Conservation (phyloP, 2,888 invertebrate genomes). For the Anarsia innoxiella region DNA sequence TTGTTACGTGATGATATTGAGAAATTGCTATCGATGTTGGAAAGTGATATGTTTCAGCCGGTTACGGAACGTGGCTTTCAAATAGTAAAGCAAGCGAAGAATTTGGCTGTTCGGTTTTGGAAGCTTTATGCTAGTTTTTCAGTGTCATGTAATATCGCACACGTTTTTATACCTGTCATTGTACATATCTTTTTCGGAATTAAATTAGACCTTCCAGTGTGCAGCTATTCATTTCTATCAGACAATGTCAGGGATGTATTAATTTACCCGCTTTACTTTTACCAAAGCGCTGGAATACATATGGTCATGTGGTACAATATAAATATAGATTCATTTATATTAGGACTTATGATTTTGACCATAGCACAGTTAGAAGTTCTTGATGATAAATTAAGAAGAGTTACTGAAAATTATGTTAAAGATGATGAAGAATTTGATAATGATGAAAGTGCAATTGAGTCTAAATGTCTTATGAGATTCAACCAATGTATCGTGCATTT, state of each 20-base stretch:
- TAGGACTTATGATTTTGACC: slow-evolving; percentile 39
- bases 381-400: slow-evolving; percentile 32
- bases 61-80: slow-evolving; percentile 23
- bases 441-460: neutral
- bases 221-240: slow-evolving; percentile 40
- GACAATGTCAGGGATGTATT: slow-evolving; percentile 27
- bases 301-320: slow-evolving; percentile 38
- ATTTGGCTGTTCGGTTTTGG: slow-evolving; percentile 34
- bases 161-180: slow-evolving; percentile 31
- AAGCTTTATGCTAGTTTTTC: slow-evolving; percentile 33
- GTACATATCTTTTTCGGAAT: slow-evolving; percentile 27
- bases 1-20: slow-evolving; percentile 29
- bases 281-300: slow-evolving; percentile 41
- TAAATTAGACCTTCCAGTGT: slow-evolving; percentile 32
- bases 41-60: slow-evolving; percentile 41
- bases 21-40: slow-evolving; percentile 29
- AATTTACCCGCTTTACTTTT: slow-evolving; percentile 40
- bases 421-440: slow-evolving; percentile 6
- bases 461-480: slow-evolving; percentile 21
- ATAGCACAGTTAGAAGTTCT: slow-evolving; percentile 50
- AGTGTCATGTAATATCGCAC: slow-evolving; percentile 25
- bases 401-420: slow-evolving; percentile 22
- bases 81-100: slow-evolving; percentile 34
- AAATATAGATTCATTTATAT: slow-evolving; percentile 42
- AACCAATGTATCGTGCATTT: slow-evolving; percentile 39